Percentiles rank a stretch among this genome's conserved stretches.
Evolutionary conservation across 2,113 vertebrate genomes (phyloP).

Genomic region (Caranx melampygus): DNA sequence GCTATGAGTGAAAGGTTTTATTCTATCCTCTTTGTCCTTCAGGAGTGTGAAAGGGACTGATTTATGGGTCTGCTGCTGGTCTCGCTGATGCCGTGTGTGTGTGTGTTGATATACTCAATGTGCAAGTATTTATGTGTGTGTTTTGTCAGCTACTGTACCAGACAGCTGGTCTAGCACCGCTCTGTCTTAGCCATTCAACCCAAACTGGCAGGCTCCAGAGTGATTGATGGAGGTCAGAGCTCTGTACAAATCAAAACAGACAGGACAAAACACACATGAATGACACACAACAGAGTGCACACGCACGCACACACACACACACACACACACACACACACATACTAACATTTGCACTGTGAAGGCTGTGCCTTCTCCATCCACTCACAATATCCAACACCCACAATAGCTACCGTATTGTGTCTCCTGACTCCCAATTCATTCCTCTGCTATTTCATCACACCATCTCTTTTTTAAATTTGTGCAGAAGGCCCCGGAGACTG

Average conservation of each 20-base stretch:
- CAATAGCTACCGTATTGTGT: constrained; percentile 18
- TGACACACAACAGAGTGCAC: neutral
- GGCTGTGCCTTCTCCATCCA: constrained; percentile 1
- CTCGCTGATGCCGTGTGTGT: constrained; percentile 15
- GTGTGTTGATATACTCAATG: constrained; percentile 16
- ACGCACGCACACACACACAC: constrained; percentile 18
- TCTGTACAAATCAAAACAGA: constrained; percentile 42
- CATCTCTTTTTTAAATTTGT: neutral
- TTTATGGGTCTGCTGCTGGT: constrained; percentile 62
- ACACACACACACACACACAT: constrained; percentile 18
- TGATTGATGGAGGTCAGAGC: constrained; percentile 58
- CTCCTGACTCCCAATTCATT: constrained; percentile 15
- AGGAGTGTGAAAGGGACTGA: constrained; percentile 62
- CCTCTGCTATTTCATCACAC: constrained; percentile 33
- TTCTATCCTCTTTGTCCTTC: constrained; percentile 77
- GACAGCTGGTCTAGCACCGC: constrained; percentile 26
- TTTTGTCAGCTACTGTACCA: constrained; percentile 24
- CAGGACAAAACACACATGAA: neutral
- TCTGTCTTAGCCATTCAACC: constrained; percentile 35
- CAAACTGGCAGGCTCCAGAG: constrained; percentile 31
- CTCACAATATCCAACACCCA: constrained; percentile 3
- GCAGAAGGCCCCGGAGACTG: constrained; percentile 6
- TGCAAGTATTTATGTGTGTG: constrained; percentile 25
- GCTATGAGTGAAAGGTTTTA: constrained; percentile 62
- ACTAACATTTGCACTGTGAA: constrained; percentile 10